Base-by-base conservation (phyloP, 92 coral and sea anemone species). In the Isaurus tuberculatus region DNA sequence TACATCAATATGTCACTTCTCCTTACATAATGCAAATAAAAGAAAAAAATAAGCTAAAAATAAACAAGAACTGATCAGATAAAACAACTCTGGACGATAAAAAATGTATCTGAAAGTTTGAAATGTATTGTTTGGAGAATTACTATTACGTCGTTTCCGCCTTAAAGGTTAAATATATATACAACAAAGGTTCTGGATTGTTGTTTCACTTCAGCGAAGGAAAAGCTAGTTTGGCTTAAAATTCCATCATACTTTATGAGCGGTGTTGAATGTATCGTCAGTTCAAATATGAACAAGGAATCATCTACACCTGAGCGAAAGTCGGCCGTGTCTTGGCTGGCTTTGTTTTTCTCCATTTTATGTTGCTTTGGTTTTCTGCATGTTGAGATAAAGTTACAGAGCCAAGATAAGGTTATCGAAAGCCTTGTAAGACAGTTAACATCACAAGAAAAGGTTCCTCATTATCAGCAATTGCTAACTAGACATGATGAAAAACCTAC, bases 341-440 rank as follows among this genome's bases (percentile, higher is more conserved):
- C 72, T 31, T 10, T 67, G 46, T 67, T 67, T 67, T 37, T 67
- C 3, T 31, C 72, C 46, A 20, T 33, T 34, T 67, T 67, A 23
- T 31, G 72, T 33, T 67, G 44, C 32, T 15, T 67, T 8, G 72
- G 46, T 19, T 67, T 67, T 33, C 23, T 67, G 22, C 72, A 67
- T 46, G 72, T 67, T 19, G 72, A 67, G 72, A 67, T 67, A 31
- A 67, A 67, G 72, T 27, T 67, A 37, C 72, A 32, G 3, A 67
- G 46, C 31, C 72, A 67, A 31, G 46, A 67, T 7, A 46, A 67
- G 5, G 43, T 20, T 5, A 67, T 67, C 44, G 19, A 10, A 16
- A 4, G 22, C 22, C 70, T 64, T 64, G 70, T 29, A 0, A 64
- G 34, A 64, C 19, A 64, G 19, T 14, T 31, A 27, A 28, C 13